These are phyloP conservation scores for Eumaeus atala DNA, from an alignment of 1,140 invertebrate species.

Conservation along the genomic window DNA sequence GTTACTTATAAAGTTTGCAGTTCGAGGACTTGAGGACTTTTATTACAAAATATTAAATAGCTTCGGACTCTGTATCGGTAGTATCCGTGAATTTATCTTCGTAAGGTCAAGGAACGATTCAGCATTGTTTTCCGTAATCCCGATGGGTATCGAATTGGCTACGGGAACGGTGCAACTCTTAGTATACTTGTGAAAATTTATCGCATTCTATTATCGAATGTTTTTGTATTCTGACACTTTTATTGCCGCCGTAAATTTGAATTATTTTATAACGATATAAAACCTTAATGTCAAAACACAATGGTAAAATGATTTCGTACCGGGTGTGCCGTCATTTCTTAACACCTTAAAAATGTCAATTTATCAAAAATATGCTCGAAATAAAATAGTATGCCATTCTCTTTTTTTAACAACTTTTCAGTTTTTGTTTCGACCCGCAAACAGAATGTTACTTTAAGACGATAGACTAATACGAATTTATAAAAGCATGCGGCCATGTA, in stretches of 20 bases:
- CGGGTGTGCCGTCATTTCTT: slow-evolving; percentile 49
- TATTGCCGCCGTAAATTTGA: slow-evolving; percentile 52
- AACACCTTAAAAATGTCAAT: slow-evolving; percentile 59
- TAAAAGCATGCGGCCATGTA: slow-evolving; percentile 56
- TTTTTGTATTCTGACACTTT: slow-evolving; percentile 26
- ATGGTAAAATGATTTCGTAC: slow-evolving; percentile 46
- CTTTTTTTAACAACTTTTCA: slow-evolving; percentile 24
- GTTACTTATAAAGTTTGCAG: slow-evolving; percentile 33
- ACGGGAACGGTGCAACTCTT: not conserved
- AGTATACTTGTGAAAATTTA: slow-evolving; percentile 1
- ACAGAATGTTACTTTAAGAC: slow-evolving; percentile 53
- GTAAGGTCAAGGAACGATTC: not conserved
- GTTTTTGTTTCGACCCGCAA: slow-evolving; percentile 33
- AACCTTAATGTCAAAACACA: slow-evolving; percentile 53
- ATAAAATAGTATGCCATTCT: slow-evolving; percentile 37
- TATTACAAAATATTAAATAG: slow-evolving; percentile 14
- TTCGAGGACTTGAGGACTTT: slow-evolving; percentile 24
- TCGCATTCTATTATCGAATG: slow-evolving; percentile 4
- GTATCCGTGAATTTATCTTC: not conserved
- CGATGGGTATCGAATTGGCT: not conserved
- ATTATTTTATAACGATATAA: slow-evolving; percentile 13
- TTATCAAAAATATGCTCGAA: slow-evolving; percentile 51
- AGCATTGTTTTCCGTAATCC: not conserved
- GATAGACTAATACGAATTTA: slow-evolving; percentile 55
- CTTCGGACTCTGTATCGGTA: not conserved